Base-by-base conservation (phyloP, 2,113 vertebrate species). In the Otocyon megalotis region DNA sequence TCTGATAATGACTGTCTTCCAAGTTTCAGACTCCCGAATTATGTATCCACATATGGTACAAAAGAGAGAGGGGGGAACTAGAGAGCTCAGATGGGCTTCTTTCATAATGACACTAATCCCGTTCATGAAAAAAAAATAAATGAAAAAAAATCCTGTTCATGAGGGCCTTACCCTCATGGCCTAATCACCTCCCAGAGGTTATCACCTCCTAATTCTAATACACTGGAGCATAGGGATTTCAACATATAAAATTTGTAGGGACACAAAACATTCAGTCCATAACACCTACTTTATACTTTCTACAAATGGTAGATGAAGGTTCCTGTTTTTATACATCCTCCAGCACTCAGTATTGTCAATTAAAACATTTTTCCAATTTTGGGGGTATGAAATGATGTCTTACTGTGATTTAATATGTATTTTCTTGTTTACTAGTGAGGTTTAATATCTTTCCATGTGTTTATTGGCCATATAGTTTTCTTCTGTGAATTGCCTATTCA, bases 401-500 rank as follows among this genome's bases (percentile, higher is more conserved):
- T 37, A 60, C 32, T 80, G 19, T 79, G 15, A 89, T 97, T 92
- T 90, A 82, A 67, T 79, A 53, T 74, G 37, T 28, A 54, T 95
- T 86, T 88, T 76, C 16, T 28, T 53, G 12, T 80, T 90, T 93
- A 74, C n/a, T 94, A 84, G 20, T 94, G 28, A 91, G 10, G 43
- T 48, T 94, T 96, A 85, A 53, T 93, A 81, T 74, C 8, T 22
- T 85, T 72, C 26, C 15, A 2, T 86, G 32, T 92, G 15, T 82
- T 95, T 97, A 91, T 85, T 92, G 72, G 28, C 22, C 79, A 62
- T 60, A 7, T 87, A 16, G 26, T 12, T 94, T 94, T 94, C 74
- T 81, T 88, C n/a, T 74, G 4, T 95, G 37, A 95, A 80, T 53
- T 96, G 19, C 53, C 58, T 95, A 9, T 95, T 93, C 22, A 50